phyloP scores from a whole-genome alignment of 2,113 vertebrate species.

The Potamarius usumacintae region DNA sequence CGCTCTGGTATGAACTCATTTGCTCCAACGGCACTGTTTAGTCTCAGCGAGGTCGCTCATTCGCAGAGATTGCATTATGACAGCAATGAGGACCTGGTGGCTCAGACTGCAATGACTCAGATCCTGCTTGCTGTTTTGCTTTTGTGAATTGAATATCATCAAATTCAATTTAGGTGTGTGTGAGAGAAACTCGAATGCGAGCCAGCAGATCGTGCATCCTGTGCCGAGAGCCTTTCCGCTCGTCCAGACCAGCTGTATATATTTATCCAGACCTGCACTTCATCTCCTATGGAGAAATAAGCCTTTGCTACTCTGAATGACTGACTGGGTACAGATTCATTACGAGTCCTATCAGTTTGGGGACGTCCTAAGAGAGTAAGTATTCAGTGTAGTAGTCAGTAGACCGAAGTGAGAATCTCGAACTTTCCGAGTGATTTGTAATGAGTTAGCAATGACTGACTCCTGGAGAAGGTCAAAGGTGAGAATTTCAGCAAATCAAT shows the following conservation, averaged over 20 bases:
- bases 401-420: not conserved
- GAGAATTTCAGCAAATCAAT: not conserved
- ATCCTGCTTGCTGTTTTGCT: constrained; percentile 1
- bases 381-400: not conserved
- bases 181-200: constrained; percentile 30
- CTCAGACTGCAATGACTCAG: constrained; percentile 9
- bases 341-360: not conserved
- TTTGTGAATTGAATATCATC: constrained; percentile 30
- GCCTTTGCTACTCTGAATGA: not conserved
- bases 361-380: not conserved
- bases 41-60: not conserved
- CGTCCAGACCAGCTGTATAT: not conserved
- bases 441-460: not conserved
- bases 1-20: not conserved
- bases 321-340: constrained; percentile 12
- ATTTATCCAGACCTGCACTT: constrained; percentile 21
- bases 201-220: constrained; percentile 8
- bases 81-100: not conserved
- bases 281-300: constrained; percentile 11
- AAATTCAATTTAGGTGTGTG: constrained; percentile 43
- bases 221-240: constrained; percentile 9
- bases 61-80: not conserved
- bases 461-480: not conserved
- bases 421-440: not conserved
- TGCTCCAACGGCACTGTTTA: constrained; percentile 5